These are phyloP conservation scores for Eupeodes luniger DNA, from an alignment of 2,888 invertebrate species.

Conservation along the genomic window DNA sequence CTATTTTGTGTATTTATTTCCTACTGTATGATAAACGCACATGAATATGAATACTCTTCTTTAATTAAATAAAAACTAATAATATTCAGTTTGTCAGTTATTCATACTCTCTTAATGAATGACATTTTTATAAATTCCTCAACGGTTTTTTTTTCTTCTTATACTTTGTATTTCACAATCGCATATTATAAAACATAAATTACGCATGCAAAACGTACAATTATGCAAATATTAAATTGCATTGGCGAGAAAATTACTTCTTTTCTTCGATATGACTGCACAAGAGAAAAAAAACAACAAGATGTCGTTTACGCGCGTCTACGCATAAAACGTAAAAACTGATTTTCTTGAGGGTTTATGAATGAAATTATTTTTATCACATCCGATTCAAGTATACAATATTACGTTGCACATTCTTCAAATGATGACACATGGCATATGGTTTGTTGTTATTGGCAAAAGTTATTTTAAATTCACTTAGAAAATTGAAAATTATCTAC, in stretches of 20 bases:
- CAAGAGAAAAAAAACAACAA: not conserved
- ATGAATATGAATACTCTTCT: not conserved
- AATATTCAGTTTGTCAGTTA: not conserved
- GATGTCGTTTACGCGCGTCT: not conserved
- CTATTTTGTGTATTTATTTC: not conserved
- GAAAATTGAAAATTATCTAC: not conserved
- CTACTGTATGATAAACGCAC: not conserved
- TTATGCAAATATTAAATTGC: conserved; percentile 35
- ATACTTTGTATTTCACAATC: conserved; percentile 9
- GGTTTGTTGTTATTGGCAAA: not conserved
- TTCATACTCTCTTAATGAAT: conserved; percentile 5
- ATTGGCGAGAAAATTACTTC: conserved; percentile 2
- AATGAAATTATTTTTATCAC: conserved; percentile 34
- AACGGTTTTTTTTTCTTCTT: not conserved
- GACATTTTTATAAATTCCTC: conserved; percentile 9
- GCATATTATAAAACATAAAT: conserved; percentile 20
- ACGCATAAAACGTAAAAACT: conserved; percentile 13
- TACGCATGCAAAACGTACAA: conserved; percentile 27
- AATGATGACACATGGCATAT: not conserved
- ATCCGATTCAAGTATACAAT: conserved; percentile 13
- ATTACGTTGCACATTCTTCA: not conserved
- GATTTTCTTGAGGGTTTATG: not conserved
- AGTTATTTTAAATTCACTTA: not conserved
- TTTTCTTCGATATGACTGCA: not conserved
- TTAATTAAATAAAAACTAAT: not conserved